These are phyloP conservation scores for Esox masquinongy DNA, from an alignment of 2,797 vertebrate species.

Conservation along the genomic window DNA sequence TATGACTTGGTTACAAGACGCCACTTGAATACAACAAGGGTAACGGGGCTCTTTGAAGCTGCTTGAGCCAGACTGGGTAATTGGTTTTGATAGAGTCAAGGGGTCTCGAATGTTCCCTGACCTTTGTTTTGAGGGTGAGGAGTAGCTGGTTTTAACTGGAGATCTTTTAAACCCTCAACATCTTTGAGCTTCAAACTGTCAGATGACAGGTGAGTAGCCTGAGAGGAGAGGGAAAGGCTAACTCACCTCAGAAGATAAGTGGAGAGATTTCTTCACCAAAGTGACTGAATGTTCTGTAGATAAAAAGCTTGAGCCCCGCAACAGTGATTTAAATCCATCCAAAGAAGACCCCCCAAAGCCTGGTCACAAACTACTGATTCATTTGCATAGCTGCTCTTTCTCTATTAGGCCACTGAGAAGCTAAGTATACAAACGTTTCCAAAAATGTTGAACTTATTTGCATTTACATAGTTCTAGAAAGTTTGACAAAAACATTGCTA, in stretches of 20 bases:
- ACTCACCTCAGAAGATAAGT: constrained; percentile 30
- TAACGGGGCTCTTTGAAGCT: background rate
- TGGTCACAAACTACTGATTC: constrained; percentile 2
- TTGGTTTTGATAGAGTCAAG: constrained; percentile 52
- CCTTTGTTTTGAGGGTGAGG: constrained; percentile 50
- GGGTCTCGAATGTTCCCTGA: constrained; percentile 44
- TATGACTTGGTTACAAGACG: background rate
- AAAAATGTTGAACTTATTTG: background rate
- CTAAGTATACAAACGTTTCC: background rate
- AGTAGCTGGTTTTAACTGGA: constrained; percentile 60
- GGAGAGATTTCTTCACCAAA: constrained; percentile 17
- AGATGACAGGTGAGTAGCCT: constrained; percentile 48
- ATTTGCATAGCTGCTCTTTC: constrained; percentile 1
- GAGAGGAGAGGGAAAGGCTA: constrained; percentile 36
- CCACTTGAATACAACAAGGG: background rate
- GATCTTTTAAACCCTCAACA: constrained; percentile 54
- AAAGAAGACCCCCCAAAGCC: background rate
- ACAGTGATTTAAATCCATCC: constrained; percentile 3
- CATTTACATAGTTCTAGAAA: background rate
- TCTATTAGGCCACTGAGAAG: background rate
- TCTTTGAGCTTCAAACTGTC: constrained; percentile 51
- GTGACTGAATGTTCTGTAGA: constrained; percentile 22
- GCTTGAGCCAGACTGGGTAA: constrained; percentile 44
- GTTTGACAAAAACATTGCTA: background rate
- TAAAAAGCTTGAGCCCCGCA: constrained; percentile 15